Conservation (phyloP, 2,113 vertebrate genomes). For the Spermophilus dauricus region DNA sequence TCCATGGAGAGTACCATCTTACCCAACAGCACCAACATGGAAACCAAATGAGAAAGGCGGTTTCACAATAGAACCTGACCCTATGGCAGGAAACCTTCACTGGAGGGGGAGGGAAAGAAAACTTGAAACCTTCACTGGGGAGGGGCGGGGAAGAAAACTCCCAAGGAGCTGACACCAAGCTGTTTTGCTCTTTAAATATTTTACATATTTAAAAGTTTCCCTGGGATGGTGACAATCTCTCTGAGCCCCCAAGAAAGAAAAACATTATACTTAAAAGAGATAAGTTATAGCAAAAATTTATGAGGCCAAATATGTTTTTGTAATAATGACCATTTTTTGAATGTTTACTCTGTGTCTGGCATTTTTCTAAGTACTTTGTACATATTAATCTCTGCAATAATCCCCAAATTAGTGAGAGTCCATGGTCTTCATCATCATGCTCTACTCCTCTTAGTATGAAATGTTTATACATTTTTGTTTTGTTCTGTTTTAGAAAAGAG, state of each 20-base stretch:
- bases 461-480: background rate
- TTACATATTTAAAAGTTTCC: background rate
- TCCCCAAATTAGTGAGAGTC: background rate
- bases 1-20: fast-evolving
- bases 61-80: background rate
- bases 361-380: background rate
- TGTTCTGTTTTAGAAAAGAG: background rate
- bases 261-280: background rate
- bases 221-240: background rate
- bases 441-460: background rate
- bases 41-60: background rate
- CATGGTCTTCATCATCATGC: background rate
- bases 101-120: no score
- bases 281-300: slow-evolving; percentile 21
- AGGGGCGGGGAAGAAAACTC: no score
- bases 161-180: background rate
- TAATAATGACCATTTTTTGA: background rate
- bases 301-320: background rate
- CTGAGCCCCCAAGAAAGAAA: background rate
- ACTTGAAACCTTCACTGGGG: background rate
- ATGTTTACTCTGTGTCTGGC: background rate
- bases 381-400: background rate
- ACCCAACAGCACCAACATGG: fast-evolving
- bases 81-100: background rate
- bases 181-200: background rate